Evolutionary conservation across 23 tunicate genomes (phyloP).

Genomic region (Diplosoma virens): DNA sequence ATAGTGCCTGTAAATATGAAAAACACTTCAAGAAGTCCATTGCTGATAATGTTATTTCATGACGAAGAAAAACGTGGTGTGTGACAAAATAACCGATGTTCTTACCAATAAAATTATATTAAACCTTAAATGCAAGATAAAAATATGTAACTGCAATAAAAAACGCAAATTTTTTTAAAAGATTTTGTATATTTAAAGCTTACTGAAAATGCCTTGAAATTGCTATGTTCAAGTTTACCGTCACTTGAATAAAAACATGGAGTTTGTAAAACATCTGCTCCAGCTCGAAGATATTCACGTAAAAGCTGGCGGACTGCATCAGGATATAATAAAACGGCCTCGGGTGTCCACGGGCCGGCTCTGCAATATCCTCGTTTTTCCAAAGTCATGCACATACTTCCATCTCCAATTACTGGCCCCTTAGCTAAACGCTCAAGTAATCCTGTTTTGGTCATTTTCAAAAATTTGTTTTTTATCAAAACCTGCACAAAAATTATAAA

Average conservation of each 20-base stretch:
- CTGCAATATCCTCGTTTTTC: constrained; percentile 78
- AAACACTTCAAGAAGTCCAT: no score
- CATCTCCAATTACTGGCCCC: constrained; percentile 90
- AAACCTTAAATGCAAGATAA: no score
- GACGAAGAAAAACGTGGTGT: no score
- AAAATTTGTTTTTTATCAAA: no score
- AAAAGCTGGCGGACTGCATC: constrained; percentile 78
- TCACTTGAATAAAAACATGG: constrained; percentile 70
- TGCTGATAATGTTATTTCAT: no score
- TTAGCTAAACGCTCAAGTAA: constrained; percentile 52
- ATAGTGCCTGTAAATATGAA: no score
- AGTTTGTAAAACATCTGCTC: constrained; percentile 80
- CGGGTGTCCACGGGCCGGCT: constrained; percentile 78
- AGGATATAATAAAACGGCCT: constrained; percentile 69
- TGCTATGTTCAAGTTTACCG: constrained; percentile 24
- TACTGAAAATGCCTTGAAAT: background rate
- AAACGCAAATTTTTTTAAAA: no score
- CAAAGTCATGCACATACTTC: constrained; percentile 82
- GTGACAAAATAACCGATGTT: no score
- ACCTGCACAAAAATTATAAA: no score
- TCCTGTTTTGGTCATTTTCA: constrained; percentile 29
- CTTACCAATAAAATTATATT: no score
- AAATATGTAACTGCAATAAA: no score
- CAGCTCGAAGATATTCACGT: constrained; percentile 80
- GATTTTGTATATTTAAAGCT: no score